phyloP scores from a whole-genome alignment of 2,888 invertebrate genomes.

The Agrilus cyanescens region DNA sequence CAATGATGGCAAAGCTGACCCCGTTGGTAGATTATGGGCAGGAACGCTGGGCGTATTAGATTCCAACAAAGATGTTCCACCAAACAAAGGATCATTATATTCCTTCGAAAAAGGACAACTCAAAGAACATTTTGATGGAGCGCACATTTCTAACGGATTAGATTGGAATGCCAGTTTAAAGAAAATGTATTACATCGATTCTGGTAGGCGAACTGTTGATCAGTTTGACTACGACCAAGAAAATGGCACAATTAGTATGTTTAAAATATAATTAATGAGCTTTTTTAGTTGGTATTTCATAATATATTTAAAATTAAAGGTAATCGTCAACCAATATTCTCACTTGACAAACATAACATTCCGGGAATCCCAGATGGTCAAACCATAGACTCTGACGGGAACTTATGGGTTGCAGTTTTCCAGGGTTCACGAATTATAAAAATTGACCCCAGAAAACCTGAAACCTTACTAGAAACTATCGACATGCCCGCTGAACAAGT shows the following conservation, averaged over 20 bases:
- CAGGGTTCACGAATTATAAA: conserved; percentile 47
- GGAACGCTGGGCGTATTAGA: conserved; percentile 30
- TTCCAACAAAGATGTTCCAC: conserved; percentile 11
- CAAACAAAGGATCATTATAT: conserved; percentile 14
- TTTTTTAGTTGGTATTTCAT: neutral
- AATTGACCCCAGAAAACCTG: conserved; percentile 41
- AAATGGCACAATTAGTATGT: conserved; percentile 36
- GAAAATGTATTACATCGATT: conserved; percentile 65
- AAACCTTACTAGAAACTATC: conserved; percentile 41
- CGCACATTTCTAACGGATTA: conserved; percentile 46
- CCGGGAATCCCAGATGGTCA: conserved; percentile 58
- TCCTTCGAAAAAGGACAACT: conserved; percentile 14
- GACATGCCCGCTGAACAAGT: conserved; percentile 52
- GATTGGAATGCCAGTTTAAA: conserved; percentile 57
- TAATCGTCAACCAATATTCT: conserved; percentile 47
- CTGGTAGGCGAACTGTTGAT: conserved; percentile 47
- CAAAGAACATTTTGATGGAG: conserved; percentile 14
- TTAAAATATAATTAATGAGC: neutral
- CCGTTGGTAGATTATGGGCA: conserved; percentile 59
- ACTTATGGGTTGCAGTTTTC: conserved; percentile 68
- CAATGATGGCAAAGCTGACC: conserved; percentile 74
- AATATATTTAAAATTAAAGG: conserved; percentile 33
- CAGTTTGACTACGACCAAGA: conserved; percentile 55
- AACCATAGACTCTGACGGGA: conserved; percentile 67
- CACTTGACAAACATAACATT: conserved; percentile 35